phyloP scores from a whole-genome alignment of 2,888 invertebrate genomes.

The Drosophila putrida region DNA sequence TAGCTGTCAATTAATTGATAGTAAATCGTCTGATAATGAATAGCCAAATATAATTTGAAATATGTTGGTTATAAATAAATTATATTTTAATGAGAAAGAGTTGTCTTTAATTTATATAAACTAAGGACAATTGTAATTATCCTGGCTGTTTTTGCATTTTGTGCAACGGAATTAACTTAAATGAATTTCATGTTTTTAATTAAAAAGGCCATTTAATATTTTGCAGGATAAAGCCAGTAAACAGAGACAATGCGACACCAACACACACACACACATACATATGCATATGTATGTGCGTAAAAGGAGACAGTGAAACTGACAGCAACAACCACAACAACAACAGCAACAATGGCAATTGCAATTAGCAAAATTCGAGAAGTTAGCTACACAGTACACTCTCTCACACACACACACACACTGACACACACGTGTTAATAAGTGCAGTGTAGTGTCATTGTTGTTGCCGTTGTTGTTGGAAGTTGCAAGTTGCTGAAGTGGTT shows the following conservation, averaged over 20 bases:
- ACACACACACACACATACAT: not conserved
- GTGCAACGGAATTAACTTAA: conserved; percentile 35
- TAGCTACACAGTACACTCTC: conserved; percentile 27
- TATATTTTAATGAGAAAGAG: not conserved
- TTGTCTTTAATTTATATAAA: not conserved
- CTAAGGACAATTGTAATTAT: conserved; percentile 6
- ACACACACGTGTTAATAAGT: conserved; percentile 46
- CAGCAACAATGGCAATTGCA: conserved; percentile 60
- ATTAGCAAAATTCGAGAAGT: conserved; percentile 71
- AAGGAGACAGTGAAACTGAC: conserved; percentile 36
- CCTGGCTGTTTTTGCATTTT: conserved; percentile 22
- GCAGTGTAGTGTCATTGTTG: conserved; percentile 45
- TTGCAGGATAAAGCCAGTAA: conserved; percentile 27
- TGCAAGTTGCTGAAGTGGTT: conserved; percentile 49
- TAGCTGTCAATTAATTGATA: too few species aligned
- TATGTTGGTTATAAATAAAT: not conserved
- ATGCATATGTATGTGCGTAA: not conserved
- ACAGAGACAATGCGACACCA: conserved; percentile 46
- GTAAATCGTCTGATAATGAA: too few species aligned
- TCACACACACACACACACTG: conserved; percentile 20
- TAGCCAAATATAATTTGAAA: too few species aligned
- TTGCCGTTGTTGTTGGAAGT: conserved; percentile 43
- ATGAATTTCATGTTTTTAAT: conserved; percentile 60
- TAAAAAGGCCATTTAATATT: conserved; percentile 65
- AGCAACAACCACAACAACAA: conserved; percentile 23